Evolutionary conservation across 1,140 invertebrate genomes (phyloP).

Genomic region (Drosophila kohkoa): DNA sequence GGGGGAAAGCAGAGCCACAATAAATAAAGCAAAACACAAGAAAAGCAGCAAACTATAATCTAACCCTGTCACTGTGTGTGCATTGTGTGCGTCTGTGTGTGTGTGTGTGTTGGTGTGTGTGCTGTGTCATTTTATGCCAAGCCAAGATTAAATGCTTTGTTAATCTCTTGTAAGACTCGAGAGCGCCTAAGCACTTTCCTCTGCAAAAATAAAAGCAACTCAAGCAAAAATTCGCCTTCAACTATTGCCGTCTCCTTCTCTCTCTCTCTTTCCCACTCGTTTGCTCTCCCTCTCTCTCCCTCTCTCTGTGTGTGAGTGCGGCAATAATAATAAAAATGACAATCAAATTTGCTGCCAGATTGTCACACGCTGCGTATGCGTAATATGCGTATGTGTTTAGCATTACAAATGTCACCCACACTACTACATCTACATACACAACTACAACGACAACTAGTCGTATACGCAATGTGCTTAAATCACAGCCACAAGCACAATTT

Average conservation of each 20-base stretch:
- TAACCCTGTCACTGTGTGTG: constrained; percentile 18
- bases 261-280: background rate
- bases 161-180: constrained; percentile 64
- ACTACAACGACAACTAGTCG: constrained; percentile 15
- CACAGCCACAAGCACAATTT: constrained; percentile 44
- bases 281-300: background rate
- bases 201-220: constrained; percentile 47
- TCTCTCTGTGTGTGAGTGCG: constrained; percentile 13
- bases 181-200: constrained; percentile 37
- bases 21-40: constrained; percentile 39
- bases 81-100: constrained; percentile 2
- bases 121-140: constrained; percentile 57
- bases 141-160: constrained; percentile 77
- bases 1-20: constrained; percentile 13
- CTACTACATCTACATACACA: no score
- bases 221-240: constrained; percentile 35
- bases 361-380: constrained; percentile 53
- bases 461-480: constrained; percentile 60
- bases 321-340: constrained; percentile 51
- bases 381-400: constrained; percentile 29
- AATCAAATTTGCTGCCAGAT: constrained; percentile 54
- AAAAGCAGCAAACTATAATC: constrained; percentile 31
- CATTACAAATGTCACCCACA: constrained; percentile 17
- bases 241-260: constrained; percentile 15
- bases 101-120: constrained; percentile 44